Conservation (phyloP, 2,888 invertebrate species). For the Rhodophaea formosa region DNA sequence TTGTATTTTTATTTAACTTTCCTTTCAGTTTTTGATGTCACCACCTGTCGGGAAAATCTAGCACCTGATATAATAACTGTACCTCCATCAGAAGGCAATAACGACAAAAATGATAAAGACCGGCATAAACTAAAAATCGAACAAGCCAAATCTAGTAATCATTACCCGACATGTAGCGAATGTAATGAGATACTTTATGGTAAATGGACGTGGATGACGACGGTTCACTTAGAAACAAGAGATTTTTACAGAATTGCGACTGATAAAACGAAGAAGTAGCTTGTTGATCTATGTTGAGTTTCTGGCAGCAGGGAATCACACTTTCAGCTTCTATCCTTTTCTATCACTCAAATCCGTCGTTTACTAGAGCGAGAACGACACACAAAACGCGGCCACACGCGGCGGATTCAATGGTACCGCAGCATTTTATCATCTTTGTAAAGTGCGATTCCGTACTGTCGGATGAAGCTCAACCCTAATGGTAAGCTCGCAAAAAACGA, state of each 20-base stretch:
- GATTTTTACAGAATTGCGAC: conserved; percentile 47
- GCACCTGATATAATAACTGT: no score
- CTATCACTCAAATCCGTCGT: no score
- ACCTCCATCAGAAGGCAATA: background rate
- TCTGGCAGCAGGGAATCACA: no score
- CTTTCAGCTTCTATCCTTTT: no score
- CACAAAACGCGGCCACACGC: no score
- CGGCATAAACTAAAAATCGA: background rate
- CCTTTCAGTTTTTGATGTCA: conserved; percentile 3
- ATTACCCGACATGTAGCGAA: background rate
- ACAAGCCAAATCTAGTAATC: conserved; percentile 4
- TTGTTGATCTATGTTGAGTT: background rate
- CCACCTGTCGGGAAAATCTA: background rate
- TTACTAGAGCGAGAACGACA: no score
- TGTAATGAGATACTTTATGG: conserved; percentile 29
- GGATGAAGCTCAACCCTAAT: no score
- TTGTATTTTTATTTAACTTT: conserved; percentile 10
- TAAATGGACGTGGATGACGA: conserved; percentile 45
- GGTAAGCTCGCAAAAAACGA: no score
- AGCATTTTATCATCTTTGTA: no score
- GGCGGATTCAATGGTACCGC: no score
- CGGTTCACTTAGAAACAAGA: conserved; percentile 47
- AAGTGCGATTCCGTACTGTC: no score
- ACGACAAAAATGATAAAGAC: background rate
- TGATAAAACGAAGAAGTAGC: background rate